Percentiles rank a stretch among this genome's conserved stretches.
Conservation (phyloP, 2,888 invertebrate species). For the Drosophila kuntzei region DNA sequence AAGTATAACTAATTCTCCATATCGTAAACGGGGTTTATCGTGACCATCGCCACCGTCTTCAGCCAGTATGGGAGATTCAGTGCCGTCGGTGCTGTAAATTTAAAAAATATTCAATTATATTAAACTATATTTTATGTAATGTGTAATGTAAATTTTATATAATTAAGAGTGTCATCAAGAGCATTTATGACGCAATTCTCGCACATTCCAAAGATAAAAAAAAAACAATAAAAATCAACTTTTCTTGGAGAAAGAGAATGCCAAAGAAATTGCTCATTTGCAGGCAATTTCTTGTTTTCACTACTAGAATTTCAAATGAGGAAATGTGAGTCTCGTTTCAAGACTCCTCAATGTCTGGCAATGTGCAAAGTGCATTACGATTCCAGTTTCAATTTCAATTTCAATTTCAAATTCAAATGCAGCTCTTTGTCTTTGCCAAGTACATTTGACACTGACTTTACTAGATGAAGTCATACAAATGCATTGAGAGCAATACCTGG, state of each 20-base stretch:
- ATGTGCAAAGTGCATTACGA: conserved; percentile 50
- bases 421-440: conserved; percentile 36
- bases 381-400: conserved; percentile 33
- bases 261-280: conserved; percentile 68
- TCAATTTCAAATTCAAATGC: background rate
- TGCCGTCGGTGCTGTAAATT: conserved; percentile 88
- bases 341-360: conserved; percentile 58
- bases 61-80: conserved; percentile 91
- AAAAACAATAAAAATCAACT: conserved; percentile 45
- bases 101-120: background rate
- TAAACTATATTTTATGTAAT: background rate
- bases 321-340: too few species aligned
- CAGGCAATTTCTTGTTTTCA: conserved; percentile 28
- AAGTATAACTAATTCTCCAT: conserved; percentile 97
- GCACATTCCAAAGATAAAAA: conserved; percentile 42
- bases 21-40: conserved; percentile 94
- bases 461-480: conserved; percentile 69
- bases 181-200: conserved; percentile 40
- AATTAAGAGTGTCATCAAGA: too few species aligned
- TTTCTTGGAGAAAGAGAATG: conserved; percentile 49
- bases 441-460: conserved; percentile 52
- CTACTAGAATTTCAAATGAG: conserved; percentile 68
- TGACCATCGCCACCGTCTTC: conserved; percentile 91
- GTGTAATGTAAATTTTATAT: too few species aligned
- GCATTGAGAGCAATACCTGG: conserved; percentile 43